Percentiles rank a stretch among this genome's conserved stretches.
Evolutionary conservation across 2,888 invertebrate species (phyloP).

Genomic region (Pseudococcus jackbeardsleyi): DNA sequence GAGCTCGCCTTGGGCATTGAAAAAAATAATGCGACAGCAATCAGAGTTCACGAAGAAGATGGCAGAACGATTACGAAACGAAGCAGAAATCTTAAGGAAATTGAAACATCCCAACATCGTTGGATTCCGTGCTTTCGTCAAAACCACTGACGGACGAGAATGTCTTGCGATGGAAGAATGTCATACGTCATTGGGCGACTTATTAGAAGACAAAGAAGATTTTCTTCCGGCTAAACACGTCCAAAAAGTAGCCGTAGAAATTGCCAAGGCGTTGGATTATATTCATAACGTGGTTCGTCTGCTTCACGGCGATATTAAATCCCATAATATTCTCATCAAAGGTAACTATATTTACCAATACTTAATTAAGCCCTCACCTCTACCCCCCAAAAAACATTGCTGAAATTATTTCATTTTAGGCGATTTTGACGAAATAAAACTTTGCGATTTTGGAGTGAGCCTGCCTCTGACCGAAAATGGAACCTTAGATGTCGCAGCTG

Average conservation of each 20-base stretch:
- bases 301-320: slow-evolving; percentile 88
- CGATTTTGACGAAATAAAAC: slow-evolving; percentile 81
- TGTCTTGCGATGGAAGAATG: slow-evolving; percentile 86
- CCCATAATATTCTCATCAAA: slow-evolving; percentile 84
- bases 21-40: slow-evolving; percentile 76
- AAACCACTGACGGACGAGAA: slow-evolving; percentile 73
- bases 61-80: slow-evolving; percentile 76
- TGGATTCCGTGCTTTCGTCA: slow-evolving; percentile 77
- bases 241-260: slow-evolving; percentile 77
- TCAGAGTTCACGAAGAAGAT: slow-evolving; percentile 71
- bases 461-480: slow-evolving; percentile 79
- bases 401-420: slow-evolving; percentile 69
- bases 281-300: slow-evolving; percentile 80
- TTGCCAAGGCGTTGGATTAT: slow-evolving; percentile 81
- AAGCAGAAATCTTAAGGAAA: slow-evolving; percentile 79
- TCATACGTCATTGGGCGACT: slow-evolving; percentile 79
- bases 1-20: slow-evolving; percentile 90
- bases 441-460: slow-evolving; percentile 89
- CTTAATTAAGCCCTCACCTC: too few species aligned
- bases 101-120: slow-evolving; percentile 87
- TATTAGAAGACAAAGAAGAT: slow-evolving; percentile 77
- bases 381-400: neutral
- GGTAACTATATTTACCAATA: slow-evolving; percentile 67
- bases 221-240: slow-evolving; percentile 78
- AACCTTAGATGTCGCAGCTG: slow-evolving; percentile 68